Evolutionary conservation across 2,888 invertebrate genomes (phyloP), one percentile per base, ranked within the genome.

Genomic region (Minunthozetes semirufus): DNA sequence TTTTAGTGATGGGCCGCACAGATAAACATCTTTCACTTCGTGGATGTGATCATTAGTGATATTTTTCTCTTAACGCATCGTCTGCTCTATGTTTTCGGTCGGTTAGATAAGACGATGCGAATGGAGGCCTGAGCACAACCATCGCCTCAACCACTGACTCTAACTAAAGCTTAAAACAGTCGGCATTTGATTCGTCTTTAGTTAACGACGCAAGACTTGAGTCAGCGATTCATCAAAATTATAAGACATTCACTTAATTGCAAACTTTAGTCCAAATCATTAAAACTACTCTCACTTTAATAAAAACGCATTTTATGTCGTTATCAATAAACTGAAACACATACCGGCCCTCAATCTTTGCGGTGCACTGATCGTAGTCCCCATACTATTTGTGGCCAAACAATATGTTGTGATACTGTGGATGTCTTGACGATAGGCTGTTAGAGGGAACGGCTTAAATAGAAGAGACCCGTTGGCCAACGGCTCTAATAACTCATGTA

Each of bases 351-450:
- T 66, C 5, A 66, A 6, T 15, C 38, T n/a, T 33, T 29, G 29
- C n/a, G 66, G 29, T 66, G 29, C 25, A 25, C 66, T 66, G 6
- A 66, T 66, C 27, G 22, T 66, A 29, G 38, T 27, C 22, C 78
- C 78, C n/a, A 78, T 76, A 27, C 73, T 59, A 56, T 78, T 78
- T 0, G 75, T 68, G 0, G 78, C 78, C 3, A 78, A 61, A 53
- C 78, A 78, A 19, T 77, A 38, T 22, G 77, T 77, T 5, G 75
- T 76, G 15, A 76, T 72, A 1, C 75, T 72, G 48, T 78, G 78
- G 11, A 78, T 74, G 48, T 78, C 78, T 75, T 78, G 78, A 25
- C 78, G 53, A 66, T 77, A 78, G 11, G 66, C 66, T 27, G 22
- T 22, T 25, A 25, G 29, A 15, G 66, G 8, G 22, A 66, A 66